Base-by-base conservation (phyloP, 2,888 invertebrate genomes). In the Metellina segmentata region DNA sequence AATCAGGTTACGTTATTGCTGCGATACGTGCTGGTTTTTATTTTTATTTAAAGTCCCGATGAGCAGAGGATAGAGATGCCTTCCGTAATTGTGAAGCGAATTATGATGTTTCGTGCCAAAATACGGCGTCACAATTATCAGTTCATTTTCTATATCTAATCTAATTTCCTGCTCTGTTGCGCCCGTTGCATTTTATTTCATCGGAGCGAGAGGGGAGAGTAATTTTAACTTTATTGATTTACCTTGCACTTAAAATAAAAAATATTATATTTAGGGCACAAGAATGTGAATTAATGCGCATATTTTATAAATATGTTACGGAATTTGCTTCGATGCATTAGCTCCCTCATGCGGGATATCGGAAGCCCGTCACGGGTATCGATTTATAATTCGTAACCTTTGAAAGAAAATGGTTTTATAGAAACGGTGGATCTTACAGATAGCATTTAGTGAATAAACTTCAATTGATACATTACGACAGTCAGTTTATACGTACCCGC, bases 71-170 rank as follows among this genome's bases (percentile, higher is more conserved):
- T 13, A 7, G 77, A 51, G 5, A 11, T 51, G 9, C n/a, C 52
- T 77, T 52, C 16, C 77, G 52, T 51, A 52, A 77, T 77, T 77
- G n/a, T 77, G 8, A 77, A 51, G 77, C 51, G 77, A 77, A 77
- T 51, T 51, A 77, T 34, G 34, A 34, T 77, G 77, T 77, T 51
- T 77, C n/a, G 19, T 79, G 61, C 79, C 79, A 48, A 79, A 79
- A 61, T 79, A 79, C 34, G 34, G 77, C n/a, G 77, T 51, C 77
- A 52, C 77, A 77, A 79, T 79, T 61, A 79, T 61, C 49, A 19
- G 20, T 77, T 77, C 77, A 77, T 77, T 77, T 77, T 77, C 77
- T 52, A 8, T 19, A 51, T 77, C 20, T 34, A 79, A 79, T 79
- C 61, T 61, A 61, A 79, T 79, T 79, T 79, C 53, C 53, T 53